phyloP scores from a whole-genome alignment of 2,888 invertebrate genomes.

The Drosophila atroscutellata region DNA sequence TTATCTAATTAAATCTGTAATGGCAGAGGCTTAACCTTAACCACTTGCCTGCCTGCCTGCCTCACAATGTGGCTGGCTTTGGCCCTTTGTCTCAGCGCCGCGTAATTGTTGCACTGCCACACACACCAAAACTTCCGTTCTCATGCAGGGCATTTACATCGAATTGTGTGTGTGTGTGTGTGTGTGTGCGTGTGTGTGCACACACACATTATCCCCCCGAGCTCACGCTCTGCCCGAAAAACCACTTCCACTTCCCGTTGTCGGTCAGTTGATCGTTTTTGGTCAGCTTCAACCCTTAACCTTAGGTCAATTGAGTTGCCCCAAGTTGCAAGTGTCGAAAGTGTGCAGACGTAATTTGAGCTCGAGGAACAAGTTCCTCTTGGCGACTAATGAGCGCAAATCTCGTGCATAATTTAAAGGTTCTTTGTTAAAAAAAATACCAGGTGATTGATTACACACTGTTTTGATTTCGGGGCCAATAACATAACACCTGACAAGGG shows the following conservation, averaged over 20 bases:
- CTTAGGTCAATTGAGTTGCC: constrained; percentile 47
- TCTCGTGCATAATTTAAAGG: constrained; percentile 34
- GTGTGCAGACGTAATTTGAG: constrained; percentile 48
- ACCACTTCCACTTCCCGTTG: constrained; percentile 80
- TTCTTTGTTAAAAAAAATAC: neutral
- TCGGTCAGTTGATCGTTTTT: constrained; percentile 17
- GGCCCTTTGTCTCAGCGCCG: constrained; percentile 57
- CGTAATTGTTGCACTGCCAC: constrained; percentile 62
- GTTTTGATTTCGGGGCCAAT: neutral
- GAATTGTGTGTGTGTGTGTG: constrained; percentile 8
- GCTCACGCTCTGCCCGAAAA: constrained; percentile 14
- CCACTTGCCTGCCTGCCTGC: constrained; percentile 43
- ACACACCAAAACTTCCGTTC: constrained; percentile 72
- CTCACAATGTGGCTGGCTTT: constrained; percentile 1
- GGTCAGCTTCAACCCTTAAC: constrained; percentile 69
- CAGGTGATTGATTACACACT: constrained; percentile 15
- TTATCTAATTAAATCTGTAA: constrained; percentile 82
- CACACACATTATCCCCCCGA: neutral
- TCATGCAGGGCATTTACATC: constrained; percentile 55
- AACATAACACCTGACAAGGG: neutral
- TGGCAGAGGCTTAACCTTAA: constrained; percentile 59
- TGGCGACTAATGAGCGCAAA: constrained; percentile 36
- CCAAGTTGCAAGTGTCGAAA: constrained; percentile 38
- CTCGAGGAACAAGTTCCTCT: constrained; percentile 4
- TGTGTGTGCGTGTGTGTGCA: neutral